Base-by-base conservation (phyloP, 2,797 vertebrate species). In the Pangasius krempfi region DNA sequence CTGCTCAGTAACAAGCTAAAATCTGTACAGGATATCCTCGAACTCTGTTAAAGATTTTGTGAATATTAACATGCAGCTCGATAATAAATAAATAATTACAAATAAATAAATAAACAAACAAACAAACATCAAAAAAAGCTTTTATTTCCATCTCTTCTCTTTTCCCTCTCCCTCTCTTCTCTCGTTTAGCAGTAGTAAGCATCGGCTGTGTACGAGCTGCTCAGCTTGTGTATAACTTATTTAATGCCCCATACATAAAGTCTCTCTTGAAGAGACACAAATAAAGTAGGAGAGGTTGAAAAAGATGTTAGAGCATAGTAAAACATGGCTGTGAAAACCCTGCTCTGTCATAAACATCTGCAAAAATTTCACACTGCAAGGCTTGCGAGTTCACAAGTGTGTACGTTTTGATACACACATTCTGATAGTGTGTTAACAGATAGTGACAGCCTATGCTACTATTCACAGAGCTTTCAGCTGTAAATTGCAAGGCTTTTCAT, bases 151-250 rank as follows among this genome's bases (percentile, higher is more conserved):
- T 52, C 27, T 60, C 56, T 60, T 37, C 7, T 37, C 30, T 52
- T 60, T 50, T 27, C 54, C 62, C 30, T 66, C 10, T 7, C 1
- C 14, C 85, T 30, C 44, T 92, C 18, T 47, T 62, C 16, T 70
- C 40, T 79, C 8, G 9, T 64, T 72, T 81, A 88, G 22, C 82
- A 72, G 81, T 2, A 22, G 60, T 58, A 89, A 70, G 52, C 66
- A 80, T 40, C 52, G 37, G 14, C 75, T 58, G 54, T 81, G 82
- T 33, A 68, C 75, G 54, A 50, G n/a, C 84, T 47, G 2, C 22
- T 82, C 37, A 80, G 58, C 79, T 79, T 62, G 44, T 52, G 18
- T 84, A 85, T 88, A 44, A 85, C 85, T 90, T 88, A 90, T 87
- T 85, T 86, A 86, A 75, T 33, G 9, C 56, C 30, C 73, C 64